These are phyloP conservation scores for Calidris pygmaea DNA, from an alignment of 2,113 vertebrate species.

Conservation along the genomic window DNA sequence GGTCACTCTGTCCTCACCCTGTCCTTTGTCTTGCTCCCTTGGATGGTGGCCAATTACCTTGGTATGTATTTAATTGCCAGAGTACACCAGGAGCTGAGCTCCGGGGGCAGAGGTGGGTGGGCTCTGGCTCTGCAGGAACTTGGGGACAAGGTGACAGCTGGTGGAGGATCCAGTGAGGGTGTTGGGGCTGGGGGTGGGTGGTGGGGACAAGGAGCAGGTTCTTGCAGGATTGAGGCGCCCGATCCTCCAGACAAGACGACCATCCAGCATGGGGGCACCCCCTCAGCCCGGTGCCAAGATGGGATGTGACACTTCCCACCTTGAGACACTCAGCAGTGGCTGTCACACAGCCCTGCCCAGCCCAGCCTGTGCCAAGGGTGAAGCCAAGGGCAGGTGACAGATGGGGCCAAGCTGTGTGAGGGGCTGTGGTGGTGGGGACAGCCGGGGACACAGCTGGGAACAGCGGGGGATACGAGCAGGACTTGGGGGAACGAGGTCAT, in stretches of 20 bases:
- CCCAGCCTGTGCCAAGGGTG: not conserved
- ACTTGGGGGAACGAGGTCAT: not conserved
- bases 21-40: not conserved
- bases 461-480: rapidly evolving
- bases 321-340: rapidly evolving
- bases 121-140: not conserved
- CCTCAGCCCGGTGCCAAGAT: not conserved
- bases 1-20: not conserved
- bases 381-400: not conserved
- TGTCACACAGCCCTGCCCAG: rapidly evolving
- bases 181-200: not conserved
- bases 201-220: too few relatives aligned
- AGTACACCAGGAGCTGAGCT: rapidly evolving
- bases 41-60: not conserved
- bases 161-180: too few relatives aligned
- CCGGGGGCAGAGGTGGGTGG: rapidly evolving
- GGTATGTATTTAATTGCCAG: not conserved
- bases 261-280: rapidly evolving
- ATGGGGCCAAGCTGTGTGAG: rapidly evolving
- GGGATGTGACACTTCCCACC: rapidly evolving
- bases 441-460: not conserved
- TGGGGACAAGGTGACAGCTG: not conserved
- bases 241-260: rapidly evolving
- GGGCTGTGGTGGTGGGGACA: not conserved
- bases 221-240: not conserved